Evolutionary conservation across 2,113 vertebrate genomes (phyloP).

Genomic region (Aphyosemion australe): DNA sequence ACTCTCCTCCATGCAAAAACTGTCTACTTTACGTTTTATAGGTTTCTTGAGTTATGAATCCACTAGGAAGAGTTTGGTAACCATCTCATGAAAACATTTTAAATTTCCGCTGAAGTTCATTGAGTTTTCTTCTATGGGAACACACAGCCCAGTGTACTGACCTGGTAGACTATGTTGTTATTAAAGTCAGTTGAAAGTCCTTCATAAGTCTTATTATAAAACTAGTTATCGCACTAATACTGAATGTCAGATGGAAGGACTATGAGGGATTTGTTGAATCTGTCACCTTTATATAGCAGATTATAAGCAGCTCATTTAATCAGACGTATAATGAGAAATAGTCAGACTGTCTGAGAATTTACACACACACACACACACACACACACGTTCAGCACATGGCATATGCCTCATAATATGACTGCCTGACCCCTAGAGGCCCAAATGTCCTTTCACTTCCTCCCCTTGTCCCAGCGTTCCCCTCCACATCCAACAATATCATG

Average conservation of each 20-base stretch:
- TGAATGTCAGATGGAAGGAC: conserved; percentile 20
- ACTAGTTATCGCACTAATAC: not conserved
- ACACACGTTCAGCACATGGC: conserved; percentile 27
- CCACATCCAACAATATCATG: conserved; percentile 50
- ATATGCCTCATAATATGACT: conserved; percentile 61
- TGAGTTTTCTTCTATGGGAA: not conserved
- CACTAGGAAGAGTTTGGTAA: too few relatives aligned
- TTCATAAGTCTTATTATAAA: not conserved
- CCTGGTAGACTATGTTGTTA: not conserved
- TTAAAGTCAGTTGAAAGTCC: not conserved
- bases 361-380: conserved; percentile 21
- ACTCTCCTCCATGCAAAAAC: too few relatives aligned
- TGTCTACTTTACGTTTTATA: too few relatives aligned
- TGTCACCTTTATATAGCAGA: conserved; percentile 51
- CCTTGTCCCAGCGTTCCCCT: conserved; percentile 39
- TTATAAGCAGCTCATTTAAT: conserved; percentile 51
- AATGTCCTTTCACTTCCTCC: conserved; percentile 35
- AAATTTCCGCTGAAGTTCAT: too few relatives aligned
- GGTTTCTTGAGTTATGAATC: too few relatives aligned
- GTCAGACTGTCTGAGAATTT: conserved; percentile 41
- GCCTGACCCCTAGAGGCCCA: conserved; percentile 43
- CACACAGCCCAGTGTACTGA: not conserved
- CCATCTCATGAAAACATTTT: too few relatives aligned
- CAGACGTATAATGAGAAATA: conserved; percentile 57
- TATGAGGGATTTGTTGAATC: conserved; percentile 14